Evolutionary conservation across 2,888 invertebrate species (phyloP).

Genomic region (Cataglyphis livida): DNA sequence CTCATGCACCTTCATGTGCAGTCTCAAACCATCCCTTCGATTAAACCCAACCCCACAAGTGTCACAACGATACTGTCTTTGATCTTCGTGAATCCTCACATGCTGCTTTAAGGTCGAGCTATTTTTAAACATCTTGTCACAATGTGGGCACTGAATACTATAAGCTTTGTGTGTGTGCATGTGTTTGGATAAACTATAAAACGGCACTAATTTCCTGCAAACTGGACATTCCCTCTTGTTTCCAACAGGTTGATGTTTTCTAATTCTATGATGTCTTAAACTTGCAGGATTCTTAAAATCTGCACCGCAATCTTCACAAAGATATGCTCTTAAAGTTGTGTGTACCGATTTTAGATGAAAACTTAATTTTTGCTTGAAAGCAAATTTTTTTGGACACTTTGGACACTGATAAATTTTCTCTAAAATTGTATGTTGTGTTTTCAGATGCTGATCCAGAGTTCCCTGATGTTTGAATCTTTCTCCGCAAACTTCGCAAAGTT

Average conservation of each 20-base stretch:
- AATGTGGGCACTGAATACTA: conserved; percentile 83
- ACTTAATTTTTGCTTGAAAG: conserved; percentile 83
- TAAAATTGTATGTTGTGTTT: conserved; percentile 83
- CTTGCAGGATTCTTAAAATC: conserved; percentile 85
- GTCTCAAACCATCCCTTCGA: conserved; percentile 82
- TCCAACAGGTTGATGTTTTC: conserved; percentile 83
- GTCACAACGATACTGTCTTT: conserved; percentile 83
- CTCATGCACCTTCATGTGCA: conserved; percentile 83
- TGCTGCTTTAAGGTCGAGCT: conserved; percentile 84
- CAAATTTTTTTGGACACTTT: conserved; percentile 84
- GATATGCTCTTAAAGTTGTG: conserved; percentile 81
- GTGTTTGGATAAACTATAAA: conserved; percentile 84
- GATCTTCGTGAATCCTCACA: conserved; percentile 84
- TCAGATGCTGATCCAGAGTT: conserved; percentile 84
- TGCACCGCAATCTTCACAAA: conserved; percentile 84
- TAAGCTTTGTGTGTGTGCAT: conserved; percentile 85
- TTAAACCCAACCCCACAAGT: conserved; percentile 84
- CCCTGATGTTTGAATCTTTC: conserved; percentile 84
- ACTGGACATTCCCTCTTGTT: conserved; percentile 83
- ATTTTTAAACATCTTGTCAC: conserved; percentile 85
- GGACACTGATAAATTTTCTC: conserved; percentile 84
- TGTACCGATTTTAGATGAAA: conserved; percentile 84
- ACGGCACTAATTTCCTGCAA: conserved; percentile 83
- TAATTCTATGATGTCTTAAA: conserved; percentile 82
- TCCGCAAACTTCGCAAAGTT: conserved; percentile 83